phyloP scores from a whole-genome alignment of 2,797 vertebrate genomes.

The Alauda arvensis region DNA sequence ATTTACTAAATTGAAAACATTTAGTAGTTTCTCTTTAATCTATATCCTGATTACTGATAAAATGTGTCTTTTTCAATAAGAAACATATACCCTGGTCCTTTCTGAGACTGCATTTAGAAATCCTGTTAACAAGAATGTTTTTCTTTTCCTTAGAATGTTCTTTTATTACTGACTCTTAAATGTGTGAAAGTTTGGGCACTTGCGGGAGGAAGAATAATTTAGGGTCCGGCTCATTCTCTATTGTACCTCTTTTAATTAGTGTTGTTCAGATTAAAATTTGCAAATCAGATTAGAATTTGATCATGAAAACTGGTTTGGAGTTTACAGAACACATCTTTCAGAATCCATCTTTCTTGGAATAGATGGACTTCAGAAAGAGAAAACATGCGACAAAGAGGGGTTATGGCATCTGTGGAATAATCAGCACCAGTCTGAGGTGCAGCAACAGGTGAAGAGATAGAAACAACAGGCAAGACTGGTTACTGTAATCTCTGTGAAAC shows the following conservation, averaged over 20 bases:
- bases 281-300: not conserved
- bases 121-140: not conserved
- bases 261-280: not conserved
- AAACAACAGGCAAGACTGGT: not conserved
- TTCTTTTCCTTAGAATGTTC: not conserved
- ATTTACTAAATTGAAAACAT: not conserved
- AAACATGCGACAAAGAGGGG: fast-evolving
- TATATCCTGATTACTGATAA: not conserved
- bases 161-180: not conserved
- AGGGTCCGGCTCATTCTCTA: not conserved
- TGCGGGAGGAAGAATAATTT: not conserved
- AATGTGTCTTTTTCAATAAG: not conserved
- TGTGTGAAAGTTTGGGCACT: not conserved
- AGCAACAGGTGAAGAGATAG: not conserved
- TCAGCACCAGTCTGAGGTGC: not conserved
- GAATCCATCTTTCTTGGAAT: not conserved
- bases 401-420: not conserved
- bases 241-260: not conserved
- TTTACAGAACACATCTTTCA: not conserved
- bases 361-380: not conserved
- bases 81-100: not conserved
- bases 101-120: not conserved
- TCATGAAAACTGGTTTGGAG: not conserved
- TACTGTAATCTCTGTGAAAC: not conserved
- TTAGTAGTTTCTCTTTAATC: not conserved